Evolutionary conservation across 1,140 invertebrate genomes (phyloP).

Genomic region (Drosophila nasuta): DNA sequence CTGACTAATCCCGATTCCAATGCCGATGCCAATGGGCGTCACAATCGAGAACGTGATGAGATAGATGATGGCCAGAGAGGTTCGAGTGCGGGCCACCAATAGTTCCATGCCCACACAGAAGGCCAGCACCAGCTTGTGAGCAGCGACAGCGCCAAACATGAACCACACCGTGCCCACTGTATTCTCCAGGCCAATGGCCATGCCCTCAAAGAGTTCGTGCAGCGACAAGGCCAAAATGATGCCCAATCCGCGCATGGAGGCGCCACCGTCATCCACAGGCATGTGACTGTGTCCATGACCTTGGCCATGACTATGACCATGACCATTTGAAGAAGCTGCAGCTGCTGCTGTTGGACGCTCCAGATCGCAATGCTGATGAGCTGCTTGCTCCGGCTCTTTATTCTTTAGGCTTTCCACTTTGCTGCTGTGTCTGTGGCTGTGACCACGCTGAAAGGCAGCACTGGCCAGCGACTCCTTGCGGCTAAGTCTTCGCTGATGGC

Average conservation of each 20-base stretch:
- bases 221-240: conserved; percentile 95
- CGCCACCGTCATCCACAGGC: conserved; percentile 76
- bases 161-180: conserved; percentile 90
- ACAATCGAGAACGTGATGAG: conserved; percentile 92
- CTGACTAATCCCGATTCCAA: conserved; percentile 88
- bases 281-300: conserved; percentile 85
- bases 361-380: conserved; percentile 72
- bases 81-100: conserved; percentile 88
- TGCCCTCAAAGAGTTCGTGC: conserved; percentile 96
- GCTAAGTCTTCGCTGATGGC: conserved; percentile 81
- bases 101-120: conserved; percentile 94
- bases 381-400: conserved; percentile 5
- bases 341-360: neutral
- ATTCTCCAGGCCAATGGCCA: conserved; percentile 93
- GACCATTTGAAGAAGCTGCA: neutral
- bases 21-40: conserved; percentile 91
- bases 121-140: conserved; percentile 95
- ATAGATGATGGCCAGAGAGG: conserved; percentile 88
- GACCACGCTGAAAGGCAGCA: conserved; percentile 72
- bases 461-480: conserved; percentile 59
- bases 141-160: conserved; percentile 93
- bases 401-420: neutral
- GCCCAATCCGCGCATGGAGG: conserved; percentile 90
- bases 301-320: conserved; percentile 55
- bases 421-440: conserved; percentile 48